Percentiles rank a stretch among this genome's conserved stretches.
Evolutionary conservation across 2,888 invertebrate genomes (phyloP).

Genomic region (Teinopalpus imperialis): DNA sequence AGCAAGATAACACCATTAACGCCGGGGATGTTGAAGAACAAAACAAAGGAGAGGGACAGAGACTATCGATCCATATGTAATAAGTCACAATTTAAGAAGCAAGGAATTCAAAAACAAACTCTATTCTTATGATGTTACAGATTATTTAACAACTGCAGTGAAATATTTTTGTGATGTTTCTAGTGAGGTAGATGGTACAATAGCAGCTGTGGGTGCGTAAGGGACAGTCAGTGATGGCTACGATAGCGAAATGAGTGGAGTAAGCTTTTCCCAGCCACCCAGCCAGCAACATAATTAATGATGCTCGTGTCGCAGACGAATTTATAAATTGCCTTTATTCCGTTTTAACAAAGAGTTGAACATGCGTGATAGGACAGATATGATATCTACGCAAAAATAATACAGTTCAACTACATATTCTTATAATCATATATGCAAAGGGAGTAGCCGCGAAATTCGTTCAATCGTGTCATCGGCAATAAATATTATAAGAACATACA

Average conservation of each 20-base stretch:
- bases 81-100: slow-evolving; percentile 21
- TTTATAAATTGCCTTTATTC: slow-evolving; percentile 79
- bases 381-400: slow-evolving; percentile 48
- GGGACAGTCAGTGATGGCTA: slow-evolving; percentile 67
- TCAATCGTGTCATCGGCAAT: too few relatives aligned
- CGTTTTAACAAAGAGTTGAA: slow-evolving; percentile 66
- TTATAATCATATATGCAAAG: slow-evolving; percentile 11
- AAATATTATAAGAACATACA: too few relatives aligned
- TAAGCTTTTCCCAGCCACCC: slow-evolving; percentile 82
- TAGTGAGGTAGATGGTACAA: slow-evolving; percentile 31
- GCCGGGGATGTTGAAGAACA: slow-evolving; percentile 68
- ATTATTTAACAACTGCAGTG: slow-evolving; percentile 11
- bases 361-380: slow-evolving; percentile 66
- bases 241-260: slow-evolving; percentile 80
- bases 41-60: slow-evolving; percentile 70
- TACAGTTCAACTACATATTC: slow-evolving; percentile 44
- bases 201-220: slow-evolving; percentile 50
- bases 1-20: slow-evolving; percentile 80
- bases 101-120: slow-evolving; percentile 26
- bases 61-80: slow-evolving; percentile 27
- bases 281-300: slow-evolving; percentile 83
- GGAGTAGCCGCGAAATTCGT: too few relatives aligned
- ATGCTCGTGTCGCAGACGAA: slow-evolving; percentile 77
- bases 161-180: slow-evolving; percentile 28
- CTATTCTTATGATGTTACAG: slow-evolving; percentile 22